Conservation (phyloP, 2,113 vertebrate genomes). For the Ammospiza nelsoni region DNA sequence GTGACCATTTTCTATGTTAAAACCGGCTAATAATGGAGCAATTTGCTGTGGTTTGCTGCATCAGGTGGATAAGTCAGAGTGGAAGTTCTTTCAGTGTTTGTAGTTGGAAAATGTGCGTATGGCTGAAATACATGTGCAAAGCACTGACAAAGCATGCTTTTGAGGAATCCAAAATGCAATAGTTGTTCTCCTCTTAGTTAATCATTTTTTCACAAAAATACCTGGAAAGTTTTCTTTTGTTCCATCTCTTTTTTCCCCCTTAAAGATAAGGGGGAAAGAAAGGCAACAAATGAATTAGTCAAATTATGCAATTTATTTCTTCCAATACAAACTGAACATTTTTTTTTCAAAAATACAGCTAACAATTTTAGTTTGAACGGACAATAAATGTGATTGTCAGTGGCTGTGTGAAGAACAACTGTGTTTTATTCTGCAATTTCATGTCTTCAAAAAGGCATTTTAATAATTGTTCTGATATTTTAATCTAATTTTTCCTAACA, state of each 20-base stretch:
- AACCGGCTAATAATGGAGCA: neutral
- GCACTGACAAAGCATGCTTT: accelerated
- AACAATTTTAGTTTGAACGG: neutral
- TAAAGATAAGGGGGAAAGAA: neutral
- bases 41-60: neutral
- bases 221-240: neutral
- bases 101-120: accelerated
- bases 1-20: neutral
- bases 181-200: neutral
- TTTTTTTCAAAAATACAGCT: neutral
- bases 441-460: neutral
- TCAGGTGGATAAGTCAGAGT: neutral
- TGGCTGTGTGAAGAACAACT: neutral
- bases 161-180: neutral
- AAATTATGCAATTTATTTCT: neutral
- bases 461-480: neutral
- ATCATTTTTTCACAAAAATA: accelerated
- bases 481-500: neutral
- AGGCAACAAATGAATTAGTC: neutral
- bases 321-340: neutral
- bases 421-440: neutral
- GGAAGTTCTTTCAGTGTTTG: neutral
- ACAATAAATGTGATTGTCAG: neutral
- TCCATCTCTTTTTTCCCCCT: neutral
- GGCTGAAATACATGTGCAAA: neutral